A percentile compares a stretch with the other conserved stretches of the same genome.
These are phyloP conservation scores for Enteromius mattozi DNA, from an alignment of 2,797 vertebrate genomes.

Conservation along the genomic window DNA sequence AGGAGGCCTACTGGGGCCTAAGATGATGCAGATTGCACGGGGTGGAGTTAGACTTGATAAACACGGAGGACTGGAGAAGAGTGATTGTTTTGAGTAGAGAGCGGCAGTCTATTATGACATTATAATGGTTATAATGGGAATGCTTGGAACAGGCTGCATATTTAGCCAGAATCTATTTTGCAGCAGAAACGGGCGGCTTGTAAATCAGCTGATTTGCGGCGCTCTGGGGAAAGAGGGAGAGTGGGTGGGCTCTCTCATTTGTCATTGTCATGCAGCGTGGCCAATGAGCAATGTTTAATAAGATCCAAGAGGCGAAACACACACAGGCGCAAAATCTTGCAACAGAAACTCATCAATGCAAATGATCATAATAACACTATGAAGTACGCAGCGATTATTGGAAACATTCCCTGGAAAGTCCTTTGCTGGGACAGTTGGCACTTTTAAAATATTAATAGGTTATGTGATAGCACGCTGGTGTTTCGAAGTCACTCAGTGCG, in stretches of 20 bases:
- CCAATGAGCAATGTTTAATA: slow-evolving; percentile 23
- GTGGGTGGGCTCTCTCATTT: slow-evolving; percentile 29
- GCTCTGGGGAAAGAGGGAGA: not conserved
- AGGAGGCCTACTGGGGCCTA: slow-evolving; percentile 73
- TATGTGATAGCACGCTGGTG: slow-evolving; percentile 74
- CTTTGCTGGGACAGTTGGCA: slow-evolving; percentile 69
- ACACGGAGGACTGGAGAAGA: slow-evolving; percentile 28
- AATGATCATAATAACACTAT: not conserved
- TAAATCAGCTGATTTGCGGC: slow-evolving; percentile 26
- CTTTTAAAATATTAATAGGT: slow-evolving; percentile 82
- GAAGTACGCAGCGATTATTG: slow-evolving; percentile 50
- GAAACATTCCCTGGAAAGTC: slow-evolving; percentile 74
- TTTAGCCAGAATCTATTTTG: slow-evolving; percentile 26
- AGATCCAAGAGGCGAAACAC: not conserved
- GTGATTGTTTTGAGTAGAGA: slow-evolving; percentile 23
- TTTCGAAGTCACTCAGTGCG: slow-evolving; percentile 40
- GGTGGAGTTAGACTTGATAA: slow-evolving; percentile 59
- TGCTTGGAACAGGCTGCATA: slow-evolving; percentile 19
- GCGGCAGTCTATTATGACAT: slow-evolving; percentile 9
- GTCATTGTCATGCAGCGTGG: slow-evolving; percentile 34
- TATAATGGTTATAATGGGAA: slow-evolving; percentile 36
- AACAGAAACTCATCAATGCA: not conserved
- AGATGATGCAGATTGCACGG: slow-evolving; percentile 61
- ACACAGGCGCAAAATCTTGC: not conserved
- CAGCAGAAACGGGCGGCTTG: not conserved